Evolutionary conservation across 2,888 invertebrate genomes (phyloP), one percentile per base, ranked within the genome.

Genomic region (Stenurella melanura): DNA sequence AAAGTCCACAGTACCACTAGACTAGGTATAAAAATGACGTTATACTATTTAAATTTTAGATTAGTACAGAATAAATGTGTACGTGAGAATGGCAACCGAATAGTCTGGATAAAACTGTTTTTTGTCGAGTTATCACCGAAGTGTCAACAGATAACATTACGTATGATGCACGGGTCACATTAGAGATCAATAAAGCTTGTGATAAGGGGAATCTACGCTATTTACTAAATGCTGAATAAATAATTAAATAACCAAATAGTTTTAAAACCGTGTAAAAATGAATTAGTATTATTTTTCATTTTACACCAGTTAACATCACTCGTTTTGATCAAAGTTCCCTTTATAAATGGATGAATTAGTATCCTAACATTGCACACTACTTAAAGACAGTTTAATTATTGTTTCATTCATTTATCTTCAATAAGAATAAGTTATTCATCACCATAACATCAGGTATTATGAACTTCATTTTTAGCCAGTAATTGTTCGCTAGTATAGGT

Each of bases 81-180:
- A 70, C 70, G 70, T 70, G 70, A 34, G 30, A 61, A 70, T 60
- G 15, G 60, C 38, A 60, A 70, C 70, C 70, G 34, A 70, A 18
- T 19, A 70, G 70, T 70, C 70, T 70, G 70, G 70, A 70, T 70
- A 60, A 60, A 38, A 15, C 19, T 60, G 70, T 70, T 70, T 70
- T 69, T 60, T 26, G 26, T 10, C 21, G 64, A 42, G 70, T 60
- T 70, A 70, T 70, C 70, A 38, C 9, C 5, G 50, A 61, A 70
- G 42, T 70, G 70, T 70, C 58, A 70, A 70, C 70, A 70, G 70
- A 70, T 70, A 70, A 70, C 60, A n/a, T 34, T 34, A 30, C 17
- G 34, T 42, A 17, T 38, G 70, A 61, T 15, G 60, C 12, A 69
- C 30, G 70, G 70, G 70, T 70, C 42, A 30, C 60, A 19, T 56